A percentile compares a stretch with the other conserved stretches of the same genome.
phyloP scores from a whole-genome alignment of 2,113 vertebrate species.

The Isurus oxyrinchus region DNA sequence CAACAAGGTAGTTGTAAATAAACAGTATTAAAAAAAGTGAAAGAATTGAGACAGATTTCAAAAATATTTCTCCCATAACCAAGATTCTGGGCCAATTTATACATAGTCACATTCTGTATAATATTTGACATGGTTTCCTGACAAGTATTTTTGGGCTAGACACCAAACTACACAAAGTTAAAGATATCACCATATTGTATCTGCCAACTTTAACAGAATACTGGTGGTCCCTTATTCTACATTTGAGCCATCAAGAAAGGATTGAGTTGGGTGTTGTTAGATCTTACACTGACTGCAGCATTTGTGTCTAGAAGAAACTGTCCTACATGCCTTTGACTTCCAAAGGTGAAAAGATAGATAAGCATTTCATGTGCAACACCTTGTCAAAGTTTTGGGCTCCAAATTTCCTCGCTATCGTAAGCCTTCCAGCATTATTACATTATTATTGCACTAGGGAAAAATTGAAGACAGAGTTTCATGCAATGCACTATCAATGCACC shows the following conservation, averaged over 20 bases:
- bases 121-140: slow-evolving; percentile 34
- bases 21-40: slow-evolving; percentile 27
- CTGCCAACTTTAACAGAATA: slow-evolving; percentile 9
- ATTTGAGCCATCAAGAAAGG: not conserved
- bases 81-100: slow-evolving; percentile 1
- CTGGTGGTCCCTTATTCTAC: not conserved
- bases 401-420: not conserved
- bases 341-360: not conserved
- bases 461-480: not conserved
- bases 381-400: not conserved
- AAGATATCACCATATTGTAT: slow-evolving; percentile 7
- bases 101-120: slow-evolving; percentile 32
- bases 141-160: slow-evolving; percentile 32
- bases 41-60: slow-evolving; percentile 21
- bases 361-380: not conserved
- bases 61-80: slow-evolving; percentile 18
- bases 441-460: not conserved
- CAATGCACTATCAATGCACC: not conserved
- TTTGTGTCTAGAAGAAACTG: not conserved
- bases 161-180: slow-evolving; percentile 33
- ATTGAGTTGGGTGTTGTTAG: not conserved
- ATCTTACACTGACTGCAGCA: not conserved
- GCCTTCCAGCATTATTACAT: not conserved
- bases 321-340: not conserved
- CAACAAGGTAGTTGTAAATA: not conserved